Evolutionary conservation across 2,113 vertebrate genomes (phyloP).

Genomic region (Python bivittatus): DNA sequence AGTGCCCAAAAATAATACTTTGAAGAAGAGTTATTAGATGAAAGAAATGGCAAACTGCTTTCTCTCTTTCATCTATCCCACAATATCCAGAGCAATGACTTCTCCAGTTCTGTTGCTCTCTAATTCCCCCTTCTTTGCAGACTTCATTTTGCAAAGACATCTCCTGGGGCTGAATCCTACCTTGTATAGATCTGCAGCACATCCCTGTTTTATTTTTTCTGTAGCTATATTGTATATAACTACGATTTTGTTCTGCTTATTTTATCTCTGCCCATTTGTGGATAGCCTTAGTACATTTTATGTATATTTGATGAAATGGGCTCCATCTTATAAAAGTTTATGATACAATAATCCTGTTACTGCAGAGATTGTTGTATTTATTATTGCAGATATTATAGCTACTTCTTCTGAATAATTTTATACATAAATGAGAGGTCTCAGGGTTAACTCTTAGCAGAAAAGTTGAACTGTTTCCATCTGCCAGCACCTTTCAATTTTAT

Average conservation of each 20-base stretch:
- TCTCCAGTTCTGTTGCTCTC: background rate
- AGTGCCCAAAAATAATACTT: background rate
- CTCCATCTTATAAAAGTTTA: background rate
- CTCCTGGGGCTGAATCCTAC: background rate
- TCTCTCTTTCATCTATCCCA: background rate
- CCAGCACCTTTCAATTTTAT: constrained; percentile 9
- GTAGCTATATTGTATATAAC: background rate
- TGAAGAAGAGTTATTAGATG: background rate
- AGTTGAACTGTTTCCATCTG: constrained; percentile 7
- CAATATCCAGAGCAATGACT: background rate
- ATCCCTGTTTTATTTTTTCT: background rate
- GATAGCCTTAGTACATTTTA: background rate
- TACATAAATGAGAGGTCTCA: background rate
- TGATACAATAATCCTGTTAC: background rate
- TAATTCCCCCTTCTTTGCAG: background rate
- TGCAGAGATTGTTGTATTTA: background rate
- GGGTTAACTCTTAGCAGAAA: constrained; percentile 5
- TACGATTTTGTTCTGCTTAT: background rate
- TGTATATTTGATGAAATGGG: background rate
- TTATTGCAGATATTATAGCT: background rate
- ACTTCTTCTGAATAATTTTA: background rate
- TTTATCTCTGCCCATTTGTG: background rate
- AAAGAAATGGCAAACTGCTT: background rate
- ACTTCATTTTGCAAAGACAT: background rate
- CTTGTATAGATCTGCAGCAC: background rate